Evolutionary conservation across 2,113 vertebrate species (phyloP).

Genomic region (Corythornis vintsioides): DNA sequence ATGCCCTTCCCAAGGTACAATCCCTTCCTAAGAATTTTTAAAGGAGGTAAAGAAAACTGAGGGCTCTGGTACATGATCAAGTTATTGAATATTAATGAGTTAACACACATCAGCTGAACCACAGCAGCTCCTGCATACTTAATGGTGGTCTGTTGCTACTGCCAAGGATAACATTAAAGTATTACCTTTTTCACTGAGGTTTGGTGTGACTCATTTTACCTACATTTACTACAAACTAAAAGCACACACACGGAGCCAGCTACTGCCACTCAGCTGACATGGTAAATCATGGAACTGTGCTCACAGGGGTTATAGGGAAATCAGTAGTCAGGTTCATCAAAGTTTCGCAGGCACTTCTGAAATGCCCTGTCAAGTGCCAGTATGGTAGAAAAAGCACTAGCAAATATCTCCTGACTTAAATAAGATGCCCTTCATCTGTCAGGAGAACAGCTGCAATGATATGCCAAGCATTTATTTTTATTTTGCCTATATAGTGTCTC

Average conservation of each 20-base stretch:
- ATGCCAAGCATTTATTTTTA: background rate
- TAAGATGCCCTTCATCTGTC: background rate
- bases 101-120: background rate
- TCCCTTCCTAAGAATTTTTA: background rate
- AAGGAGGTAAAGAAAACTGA: background rate
- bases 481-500: background rate
- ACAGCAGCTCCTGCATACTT: background rate
- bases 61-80: background rate
- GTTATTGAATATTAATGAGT: constrained; percentile 9
- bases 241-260: background rate
- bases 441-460: background rate
- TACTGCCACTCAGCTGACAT: background rate
- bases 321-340: background rate
- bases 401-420: background rate
- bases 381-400: background rate
- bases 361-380: background rate
- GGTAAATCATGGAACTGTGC: background rate
- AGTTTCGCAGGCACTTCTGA: background rate
- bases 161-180: background rate
- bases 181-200: background rate
- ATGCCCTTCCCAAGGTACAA: background rate
- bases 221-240: background rate
- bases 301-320: background rate
- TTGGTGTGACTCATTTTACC: background rate
- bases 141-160: background rate